These are phyloP conservation scores for Trichomalopsis sarcophagae DNA, from an alignment of 1,140 invertebrate genomes.

Conservation along the genomic window DNA sequence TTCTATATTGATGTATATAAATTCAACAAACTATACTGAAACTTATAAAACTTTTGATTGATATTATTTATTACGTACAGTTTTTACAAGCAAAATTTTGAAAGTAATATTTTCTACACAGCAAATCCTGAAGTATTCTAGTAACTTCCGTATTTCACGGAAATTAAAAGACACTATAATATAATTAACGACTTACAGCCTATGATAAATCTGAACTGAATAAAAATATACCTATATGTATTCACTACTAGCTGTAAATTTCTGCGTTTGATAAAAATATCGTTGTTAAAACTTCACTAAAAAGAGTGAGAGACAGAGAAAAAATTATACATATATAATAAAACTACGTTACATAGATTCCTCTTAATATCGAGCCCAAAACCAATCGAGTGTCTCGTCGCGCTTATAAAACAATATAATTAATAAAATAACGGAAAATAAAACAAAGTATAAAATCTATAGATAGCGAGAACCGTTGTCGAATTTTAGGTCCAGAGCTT, in stretches of 20 bases:
- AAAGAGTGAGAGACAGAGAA: neutral
- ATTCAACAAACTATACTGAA: neutral
- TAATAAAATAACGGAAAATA: constrained; percentile 9
- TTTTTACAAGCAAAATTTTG: neutral
- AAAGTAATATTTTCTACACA: neutral
- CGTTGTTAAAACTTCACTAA: constrained; percentile 15
- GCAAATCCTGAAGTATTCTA: neutral
- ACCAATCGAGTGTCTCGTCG: constrained; percentile 45
- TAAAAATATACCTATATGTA: neutral
- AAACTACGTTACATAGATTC: neutral
- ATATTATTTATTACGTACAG: neutral
- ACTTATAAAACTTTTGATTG: too few relatives aligned
- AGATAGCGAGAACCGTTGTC: neutral
- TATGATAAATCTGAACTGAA: constrained; percentile 28
- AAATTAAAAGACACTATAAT: constrained; percentile 6
- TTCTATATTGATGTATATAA: neutral
- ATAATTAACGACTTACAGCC: neutral
- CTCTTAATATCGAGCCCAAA: constrained; percentile 32
- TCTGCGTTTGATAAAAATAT: constrained; percentile 27
- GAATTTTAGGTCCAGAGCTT: constrained; percentile 40
- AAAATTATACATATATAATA: neutral
- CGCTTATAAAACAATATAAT: constrained; percentile 17
- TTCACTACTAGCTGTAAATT: constrained; percentile 15
- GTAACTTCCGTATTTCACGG: neutral
- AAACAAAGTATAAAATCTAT: constrained; percentile 20